Percentiles rank a stretch among this genome's conserved stretches.
Evolutionary conservation across 2,113 vertebrate genomes (phyloP).

Genomic region (Mandrillus leucophaeus): DNA sequence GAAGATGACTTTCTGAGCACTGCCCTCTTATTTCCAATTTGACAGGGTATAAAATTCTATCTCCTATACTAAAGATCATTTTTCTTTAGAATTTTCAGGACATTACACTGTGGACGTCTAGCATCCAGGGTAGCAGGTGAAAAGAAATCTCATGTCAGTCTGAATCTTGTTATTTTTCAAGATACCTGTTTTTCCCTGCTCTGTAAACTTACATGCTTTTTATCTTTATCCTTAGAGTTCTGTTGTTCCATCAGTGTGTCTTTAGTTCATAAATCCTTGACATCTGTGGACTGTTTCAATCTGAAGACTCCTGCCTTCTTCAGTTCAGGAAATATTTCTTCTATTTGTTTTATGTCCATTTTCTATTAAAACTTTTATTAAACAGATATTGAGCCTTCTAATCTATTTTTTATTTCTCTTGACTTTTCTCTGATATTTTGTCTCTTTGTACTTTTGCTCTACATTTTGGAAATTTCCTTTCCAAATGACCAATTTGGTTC

Average conservation of each 20-base stretch:
- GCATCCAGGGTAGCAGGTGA: background rate
- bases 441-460: background rate
- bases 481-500: background rate
- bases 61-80: background rate
- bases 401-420: background rate
- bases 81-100: background rate
- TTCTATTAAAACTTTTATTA: background rate
- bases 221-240: background rate
- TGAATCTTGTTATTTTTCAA: background rate
- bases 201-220: background rate
- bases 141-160: background rate
- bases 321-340: background rate
- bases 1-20: background rate
- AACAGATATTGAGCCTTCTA: background rate
- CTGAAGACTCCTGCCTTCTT: background rate
- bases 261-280: background rate
- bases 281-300: background rate
- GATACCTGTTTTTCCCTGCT: background rate
- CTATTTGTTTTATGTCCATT: background rate
- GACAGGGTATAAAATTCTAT: background rate
- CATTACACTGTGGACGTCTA: background rate
- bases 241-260: background rate
- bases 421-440: constrained; percentile 11
- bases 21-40: background rate
- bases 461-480: background rate